Percentiles rank a stretch among this genome's conserved stretches.
Conservation (phyloP, 2,888 invertebrate species). For the Pyrrhia umbra region DNA sequence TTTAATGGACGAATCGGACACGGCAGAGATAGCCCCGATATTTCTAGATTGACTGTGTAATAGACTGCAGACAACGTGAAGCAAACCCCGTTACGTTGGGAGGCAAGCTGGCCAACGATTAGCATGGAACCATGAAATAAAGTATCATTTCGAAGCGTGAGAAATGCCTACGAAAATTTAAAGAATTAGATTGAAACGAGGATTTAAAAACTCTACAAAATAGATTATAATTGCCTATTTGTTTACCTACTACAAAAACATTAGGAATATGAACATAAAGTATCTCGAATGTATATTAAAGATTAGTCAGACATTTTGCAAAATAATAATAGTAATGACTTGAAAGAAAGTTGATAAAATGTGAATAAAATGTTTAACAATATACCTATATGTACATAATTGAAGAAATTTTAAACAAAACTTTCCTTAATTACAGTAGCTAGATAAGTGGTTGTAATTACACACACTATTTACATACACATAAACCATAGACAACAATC, state of each 20-base stretch:
- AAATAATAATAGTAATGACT: no score
- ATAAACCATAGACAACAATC: not conserved
- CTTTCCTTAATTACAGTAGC: not conserved
- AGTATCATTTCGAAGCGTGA: conserved; percentile 43
- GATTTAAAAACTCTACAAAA: conserved; percentile 3
- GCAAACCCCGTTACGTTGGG: conserved; percentile 45
- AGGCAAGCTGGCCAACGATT: conserved; percentile 36
- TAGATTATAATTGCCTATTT: not conserved
- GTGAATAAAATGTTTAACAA: no score
- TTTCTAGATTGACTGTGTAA: conserved; percentile 34
- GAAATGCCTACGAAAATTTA: conserved; percentile 21
- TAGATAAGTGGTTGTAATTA: no score
- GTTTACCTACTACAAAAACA: no score
- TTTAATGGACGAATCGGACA: conserved; percentile 41
- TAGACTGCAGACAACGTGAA: conserved; percentile 38
- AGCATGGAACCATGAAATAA: conserved; percentile 45
- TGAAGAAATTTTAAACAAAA: not conserved
- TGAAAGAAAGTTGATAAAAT: not conserved
- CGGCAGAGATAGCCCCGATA: conserved; percentile 27
- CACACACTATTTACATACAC: not conserved
- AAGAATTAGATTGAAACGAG: conserved; percentile 36
- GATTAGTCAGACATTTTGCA: not conserved
- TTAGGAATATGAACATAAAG: no score
- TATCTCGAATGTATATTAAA: no score
- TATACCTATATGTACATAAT: not conserved